These are phyloP conservation scores for Arothron firmamentum DNA, from an alignment of 2,113 vertebrate species.

Conservation along the genomic window DNA sequence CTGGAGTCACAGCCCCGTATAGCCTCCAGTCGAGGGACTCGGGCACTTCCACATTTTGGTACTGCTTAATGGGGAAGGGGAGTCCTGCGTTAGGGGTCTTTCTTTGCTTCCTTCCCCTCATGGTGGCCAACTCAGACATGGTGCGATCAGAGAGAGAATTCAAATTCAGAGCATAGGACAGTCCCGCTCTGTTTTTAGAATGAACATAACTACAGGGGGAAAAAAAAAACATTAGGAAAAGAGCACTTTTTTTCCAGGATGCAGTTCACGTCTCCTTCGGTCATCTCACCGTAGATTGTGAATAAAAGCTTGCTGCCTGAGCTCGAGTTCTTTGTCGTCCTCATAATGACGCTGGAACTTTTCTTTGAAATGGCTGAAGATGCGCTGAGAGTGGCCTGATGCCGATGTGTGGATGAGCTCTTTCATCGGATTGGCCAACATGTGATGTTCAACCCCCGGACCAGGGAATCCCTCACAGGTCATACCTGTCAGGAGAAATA, in stretches of 20 bases:
- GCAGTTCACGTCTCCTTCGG: background rate
- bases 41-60: slow-evolving; percentile 59
- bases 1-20: slow-evolving; percentile 76
- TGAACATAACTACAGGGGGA: slow-evolving; percentile 70
- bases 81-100: slow-evolving; percentile 68
- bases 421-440: slow-evolving; percentile 81
- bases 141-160: slow-evolving; percentile 77
- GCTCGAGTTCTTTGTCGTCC: slow-evolving; percentile 69
- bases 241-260: too few relatives aligned
- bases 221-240: background rate
- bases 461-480: slow-evolving; percentile 71
- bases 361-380: slow-evolving; percentile 73
- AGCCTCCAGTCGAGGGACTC: slow-evolving; percentile 79
- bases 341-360: slow-evolving; percentile 64
- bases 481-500: slow-evolving; percentile 53
- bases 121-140: slow-evolving; percentile 62
- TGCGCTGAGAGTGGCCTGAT: slow-evolving; percentile 61
- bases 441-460: slow-evolving; percentile 71
- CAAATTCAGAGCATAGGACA: slow-evolving; percentile 72
- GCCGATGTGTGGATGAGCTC: slow-evolving; percentile 74
- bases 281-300: slow-evolving; percentile 77
- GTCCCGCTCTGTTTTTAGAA: slow-evolving; percentile 76
- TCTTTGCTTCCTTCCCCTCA: slow-evolving; percentile 59
- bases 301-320: slow-evolving; percentile 75
- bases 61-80: slow-evolving; percentile 63